These are phyloP conservation scores for Takifugu bimaculatus DNA, from an alignment of 2,113 vertebrate species.

Conservation along the genomic window DNA sequence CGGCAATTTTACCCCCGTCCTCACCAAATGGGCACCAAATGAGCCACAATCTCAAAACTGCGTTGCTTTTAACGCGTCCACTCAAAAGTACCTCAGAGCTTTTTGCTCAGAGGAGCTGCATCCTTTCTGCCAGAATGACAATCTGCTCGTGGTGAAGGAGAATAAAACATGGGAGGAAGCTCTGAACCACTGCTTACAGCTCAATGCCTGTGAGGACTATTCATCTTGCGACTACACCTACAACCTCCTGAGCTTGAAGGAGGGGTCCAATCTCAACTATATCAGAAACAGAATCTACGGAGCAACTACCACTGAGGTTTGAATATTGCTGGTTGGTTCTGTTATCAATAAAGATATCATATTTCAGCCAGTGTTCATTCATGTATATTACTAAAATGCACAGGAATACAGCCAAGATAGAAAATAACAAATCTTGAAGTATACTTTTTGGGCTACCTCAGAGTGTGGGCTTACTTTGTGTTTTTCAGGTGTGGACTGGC, in stretches of 20 bases:
- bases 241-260: constrained; percentile 12
- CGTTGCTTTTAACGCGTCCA: fast-evolving
- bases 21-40: constrained; percentile 10
- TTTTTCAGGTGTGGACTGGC: constrained; percentile 37
- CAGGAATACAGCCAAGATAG: too few relatives aligned
- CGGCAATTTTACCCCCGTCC: fast-evolving
- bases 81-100: neutral
- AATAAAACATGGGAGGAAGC: constrained; percentile 51
- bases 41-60: constrained; percentile 17
- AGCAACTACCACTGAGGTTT: constrained; percentile 36
- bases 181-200: constrained; percentile 19
- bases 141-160: constrained; percentile 40
- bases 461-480: neutral
- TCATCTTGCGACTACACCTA: fast-evolving
- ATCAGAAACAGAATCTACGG: constrained; percentile 21
- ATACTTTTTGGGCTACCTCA: neutral
- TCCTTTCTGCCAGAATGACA: constrained; percentile 8
- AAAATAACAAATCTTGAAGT: too few relatives aligned
- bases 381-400: too few relatives aligned
- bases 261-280: neutral
- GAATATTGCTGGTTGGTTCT: neutral
- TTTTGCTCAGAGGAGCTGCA: neutral
- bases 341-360: neutral
- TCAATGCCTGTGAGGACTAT: neutral
- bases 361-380: too few relatives aligned